A percentile compares a stretch with the other conserved stretches of the same genome.
Evolutionary conservation across 2,888 invertebrate species (phyloP).

Genomic region (Schizotus pectinicornis): DNA sequence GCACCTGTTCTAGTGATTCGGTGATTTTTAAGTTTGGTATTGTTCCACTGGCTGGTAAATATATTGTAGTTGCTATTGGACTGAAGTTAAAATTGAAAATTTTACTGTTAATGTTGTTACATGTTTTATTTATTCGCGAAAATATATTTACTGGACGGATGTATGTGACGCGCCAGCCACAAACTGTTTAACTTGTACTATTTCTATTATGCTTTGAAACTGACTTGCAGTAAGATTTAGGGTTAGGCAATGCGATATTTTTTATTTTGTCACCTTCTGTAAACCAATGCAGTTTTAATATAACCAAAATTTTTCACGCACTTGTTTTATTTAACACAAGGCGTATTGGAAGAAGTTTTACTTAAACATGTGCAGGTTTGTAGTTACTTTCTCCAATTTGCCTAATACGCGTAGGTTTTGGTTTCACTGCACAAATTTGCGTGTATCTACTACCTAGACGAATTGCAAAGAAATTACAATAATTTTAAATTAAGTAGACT

Average conservation of each 20-base stretch:
- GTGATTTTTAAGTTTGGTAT: conserved; percentile 35
- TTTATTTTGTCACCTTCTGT: conserved; percentile 10
- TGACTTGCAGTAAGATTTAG: conserved; percentile 26
- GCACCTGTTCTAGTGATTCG: conserved; percentile 37
- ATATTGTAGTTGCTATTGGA: conserved; percentile 30
- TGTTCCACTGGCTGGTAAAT: conserved; percentile 20
- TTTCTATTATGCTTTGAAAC: conserved; percentile 16
- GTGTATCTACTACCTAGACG: too few relatives aligned
- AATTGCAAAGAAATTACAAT: too few relatives aligned
- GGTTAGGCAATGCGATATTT: conserved; percentile 18
- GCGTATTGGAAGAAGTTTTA: too few relatives aligned
- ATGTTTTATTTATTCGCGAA: conserved; percentile 20
- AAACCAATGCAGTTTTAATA: too few relatives aligned
- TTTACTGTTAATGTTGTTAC: conserved; percentile 30
- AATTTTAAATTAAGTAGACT: too few relatives aligned
- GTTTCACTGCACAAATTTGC: too few relatives aligned
- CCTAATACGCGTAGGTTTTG: too few relatives aligned
- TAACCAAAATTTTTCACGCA: too few relatives aligned
- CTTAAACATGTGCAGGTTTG: too few relatives aligned
- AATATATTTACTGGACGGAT: conserved; percentile 17
- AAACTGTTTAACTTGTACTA: conserved; percentile 20
- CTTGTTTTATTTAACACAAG: too few relatives aligned
- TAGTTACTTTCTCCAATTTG: too few relatives aligned
- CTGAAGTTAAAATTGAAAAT: conserved; percentile 38
- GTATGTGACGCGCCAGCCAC: conserved; percentile 8